A percentile compares a stretch with the other conserved stretches of the same genome.
phyloP scores from a whole-genome alignment of 2,113 vertebrate species.

The Ailurus styani region DNA sequence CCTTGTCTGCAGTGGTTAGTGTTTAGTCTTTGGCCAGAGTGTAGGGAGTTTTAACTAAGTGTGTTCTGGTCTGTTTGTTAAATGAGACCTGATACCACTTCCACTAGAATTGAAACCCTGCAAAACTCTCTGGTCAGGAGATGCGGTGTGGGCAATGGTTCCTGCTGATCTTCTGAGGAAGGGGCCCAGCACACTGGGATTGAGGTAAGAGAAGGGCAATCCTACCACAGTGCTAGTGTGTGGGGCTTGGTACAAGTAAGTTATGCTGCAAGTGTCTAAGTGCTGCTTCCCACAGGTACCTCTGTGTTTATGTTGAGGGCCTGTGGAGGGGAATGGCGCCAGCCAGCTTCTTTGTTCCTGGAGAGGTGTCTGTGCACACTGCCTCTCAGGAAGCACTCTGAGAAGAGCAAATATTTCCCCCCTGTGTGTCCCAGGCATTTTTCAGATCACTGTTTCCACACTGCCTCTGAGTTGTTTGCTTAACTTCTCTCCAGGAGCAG shows the following conservation, averaged over 20 bases:
- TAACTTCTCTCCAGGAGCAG: neutral
- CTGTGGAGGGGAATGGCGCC: neutral
- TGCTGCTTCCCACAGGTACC: neutral
- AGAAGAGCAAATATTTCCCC: neutral
- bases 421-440: neutral
- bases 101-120: neutral
- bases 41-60: neutral
- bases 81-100: neutral
- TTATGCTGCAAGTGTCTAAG: neutral
- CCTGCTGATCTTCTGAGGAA: neutral
- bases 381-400: neutral
- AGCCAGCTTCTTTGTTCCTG: neutral
- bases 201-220: neutral
- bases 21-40: neutral
- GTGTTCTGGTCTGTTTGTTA: neutral
- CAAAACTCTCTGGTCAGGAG: neutral
- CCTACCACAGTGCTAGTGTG: neutral
- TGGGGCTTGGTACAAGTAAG: neutral
- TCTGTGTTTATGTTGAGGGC: neutral
- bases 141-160: neutral
- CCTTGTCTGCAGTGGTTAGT: neutral
- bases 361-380: neutral
- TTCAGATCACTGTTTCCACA: neutral
- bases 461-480: neutral
- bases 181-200: neutral